These are phyloP conservation scores for Albula goreensis DNA, from an alignment of 2,113 vertebrate genomes.

Conservation along the genomic window DNA sequence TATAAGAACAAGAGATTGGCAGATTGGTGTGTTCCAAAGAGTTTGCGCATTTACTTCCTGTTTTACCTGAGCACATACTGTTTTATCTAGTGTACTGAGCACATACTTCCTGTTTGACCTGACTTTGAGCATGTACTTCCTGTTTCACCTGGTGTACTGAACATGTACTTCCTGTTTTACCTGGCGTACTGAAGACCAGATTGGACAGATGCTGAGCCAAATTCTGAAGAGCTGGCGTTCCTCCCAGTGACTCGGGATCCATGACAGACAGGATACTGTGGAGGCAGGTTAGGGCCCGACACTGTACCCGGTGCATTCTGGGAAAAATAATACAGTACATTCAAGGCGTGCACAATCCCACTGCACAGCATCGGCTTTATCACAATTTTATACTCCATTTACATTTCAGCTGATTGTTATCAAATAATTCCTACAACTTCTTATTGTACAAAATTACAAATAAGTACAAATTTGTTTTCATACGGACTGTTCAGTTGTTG, in stretches of 20 bases:
- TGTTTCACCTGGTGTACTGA: not conserved
- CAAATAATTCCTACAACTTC: too few relatives aligned
- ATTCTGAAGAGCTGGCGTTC: slow-evolving; percentile 77
- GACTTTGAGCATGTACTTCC: not conserved
- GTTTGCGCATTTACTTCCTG: not conserved
- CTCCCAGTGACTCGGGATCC: slow-evolving; percentile 86
- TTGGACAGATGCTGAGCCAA: slow-evolving; percentile 86
- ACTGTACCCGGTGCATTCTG: slow-evolving; percentile 86
- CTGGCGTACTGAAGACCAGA: slow-evolving; percentile 79
- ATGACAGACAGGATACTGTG: slow-evolving; percentile 88
- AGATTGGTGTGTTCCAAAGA: not conserved
- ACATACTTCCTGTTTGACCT: slow-evolving; percentile 54
- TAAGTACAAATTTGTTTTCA: too few relatives aligned
- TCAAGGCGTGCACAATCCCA: not conserved
- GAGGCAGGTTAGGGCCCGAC: slow-evolving; percentile 87
- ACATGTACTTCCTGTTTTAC: slow-evolving; percentile 55
- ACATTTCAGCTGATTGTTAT: too few relatives aligned
- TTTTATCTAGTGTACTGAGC: slow-evolving; percentile 80
- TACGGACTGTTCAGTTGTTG: too few relatives aligned
- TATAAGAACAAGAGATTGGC: not conserved
- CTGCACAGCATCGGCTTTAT: not conserved
- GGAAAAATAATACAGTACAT: slow-evolving; percentile 28
- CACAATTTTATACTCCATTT: not conserved
- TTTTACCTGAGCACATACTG: not conserved
- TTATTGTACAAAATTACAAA: too few relatives aligned